Percentiles rank a stretch among this genome's conserved stretches.
These are phyloP conservation scores for Sebastes matsubarae DNA, from an alignment of 2,797 vertebrate genomes.

Conservation along the genomic window DNA sequence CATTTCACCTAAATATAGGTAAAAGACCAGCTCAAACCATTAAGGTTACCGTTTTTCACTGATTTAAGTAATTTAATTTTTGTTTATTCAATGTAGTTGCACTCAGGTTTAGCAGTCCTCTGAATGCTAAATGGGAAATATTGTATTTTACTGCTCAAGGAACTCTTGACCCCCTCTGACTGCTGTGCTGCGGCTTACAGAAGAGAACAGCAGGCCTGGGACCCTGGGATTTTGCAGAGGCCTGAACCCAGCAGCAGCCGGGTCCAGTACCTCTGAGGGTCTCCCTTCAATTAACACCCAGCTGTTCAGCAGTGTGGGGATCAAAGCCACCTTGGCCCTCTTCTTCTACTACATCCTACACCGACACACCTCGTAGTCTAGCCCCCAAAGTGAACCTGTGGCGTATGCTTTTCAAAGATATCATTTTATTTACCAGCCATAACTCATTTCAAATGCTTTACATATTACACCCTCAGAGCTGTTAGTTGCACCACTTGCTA, in stretches of 20 bases:
- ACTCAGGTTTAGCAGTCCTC: background rate
- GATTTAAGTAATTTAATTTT: background rate
- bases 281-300: slow-evolving; percentile 77
- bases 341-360: slow-evolving; percentile 10
- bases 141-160: slow-evolving; percentile 37
- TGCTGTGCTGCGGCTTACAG: slow-evolving; percentile 58
- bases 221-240: slow-evolving; percentile 65
- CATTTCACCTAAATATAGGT: background rate
- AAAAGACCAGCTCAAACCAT: background rate
- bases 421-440: background rate
- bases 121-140: slow-evolving; percentile 1
- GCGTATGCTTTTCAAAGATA: background rate
- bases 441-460: background rate
- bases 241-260: slow-evolving; percentile 57
- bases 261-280: slow-evolving; percentile 59
- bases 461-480: background rate
- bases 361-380: background rate
- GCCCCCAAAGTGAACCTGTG: background rate
- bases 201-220: slow-evolving; percentile 77
- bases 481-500: background rate
- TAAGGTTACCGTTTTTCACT: background rate
- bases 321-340: slow-evolving; percentile 40
- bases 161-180: slow-evolving; percentile 51
- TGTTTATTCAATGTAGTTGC: background rate
- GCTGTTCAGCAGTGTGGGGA: slow-evolving; percentile 67